These are phyloP conservation scores for Dromas ardeola DNA, from an alignment of 2,113 vertebrate genomes.

Conservation along the genomic window DNA sequence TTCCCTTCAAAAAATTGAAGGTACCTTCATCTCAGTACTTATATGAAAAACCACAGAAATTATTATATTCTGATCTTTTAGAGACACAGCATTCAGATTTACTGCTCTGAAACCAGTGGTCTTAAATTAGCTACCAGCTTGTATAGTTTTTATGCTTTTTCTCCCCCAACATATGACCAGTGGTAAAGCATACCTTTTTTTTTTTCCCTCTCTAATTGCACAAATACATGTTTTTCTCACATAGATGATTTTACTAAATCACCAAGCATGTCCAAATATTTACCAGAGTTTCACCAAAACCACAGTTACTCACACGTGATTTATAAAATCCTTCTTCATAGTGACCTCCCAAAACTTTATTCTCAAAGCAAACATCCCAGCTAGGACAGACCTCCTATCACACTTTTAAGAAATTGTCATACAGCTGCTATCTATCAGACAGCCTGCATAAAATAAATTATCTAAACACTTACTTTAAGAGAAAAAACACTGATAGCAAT, in stretches of 20 bases:
- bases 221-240: background rate
- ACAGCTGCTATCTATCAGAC: slow-evolving; percentile 25
- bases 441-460: slow-evolving; percentile 32
- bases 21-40: background rate
- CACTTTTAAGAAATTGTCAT: background rate
- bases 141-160: background rate
- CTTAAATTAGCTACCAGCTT: background rate
- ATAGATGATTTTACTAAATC: background rate
- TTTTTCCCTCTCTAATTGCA: background rate
- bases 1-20: background rate
- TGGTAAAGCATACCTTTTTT: background rate
- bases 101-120: background rate
- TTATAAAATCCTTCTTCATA: background rate
- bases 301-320: background rate
- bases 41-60: background rate
- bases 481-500: slow-evolving; percentile 26
- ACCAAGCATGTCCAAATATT: slow-evolving; percentile 8
- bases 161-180: background rate
- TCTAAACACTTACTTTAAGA: slow-evolving; percentile 9
- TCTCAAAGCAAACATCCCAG: background rate
- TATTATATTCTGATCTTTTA: background rate
- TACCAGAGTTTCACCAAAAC: background rate
- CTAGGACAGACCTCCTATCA: background rate
- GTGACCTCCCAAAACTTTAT: background rate
- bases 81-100: background rate